These are phyloP conservation scores for Hiodon alosoides DNA, from an alignment of 2,113 vertebrate species.

Conservation along the genomic window DNA sequence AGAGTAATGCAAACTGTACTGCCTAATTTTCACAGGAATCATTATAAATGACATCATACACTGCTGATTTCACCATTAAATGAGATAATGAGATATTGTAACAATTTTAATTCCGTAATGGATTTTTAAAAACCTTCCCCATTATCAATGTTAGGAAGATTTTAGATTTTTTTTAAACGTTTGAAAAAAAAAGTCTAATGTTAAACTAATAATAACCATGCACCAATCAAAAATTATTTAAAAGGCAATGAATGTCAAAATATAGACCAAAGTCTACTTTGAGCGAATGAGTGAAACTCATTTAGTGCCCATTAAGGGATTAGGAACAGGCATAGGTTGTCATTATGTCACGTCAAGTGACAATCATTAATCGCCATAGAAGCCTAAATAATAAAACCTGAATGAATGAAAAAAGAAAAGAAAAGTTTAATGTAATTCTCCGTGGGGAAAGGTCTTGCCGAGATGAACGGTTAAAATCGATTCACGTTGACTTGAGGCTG, in stretches of 20 bases:
- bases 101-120: slow-evolving; percentile 9
- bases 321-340: slow-evolving; percentile 37
- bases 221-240: neutral
- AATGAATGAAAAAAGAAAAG: neutral
- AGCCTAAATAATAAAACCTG: slow-evolving; percentile 40
- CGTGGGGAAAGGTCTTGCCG: slow-evolving; percentile 19
- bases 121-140: neutral
- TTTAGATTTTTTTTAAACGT: neutral
- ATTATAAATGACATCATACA: slow-evolving; percentile 8
- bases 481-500: slow-evolving; percentile 12
- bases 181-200: neutral
- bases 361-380: slow-evolving; percentile 51
- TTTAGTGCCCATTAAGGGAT: slow-evolving; percentile 46
- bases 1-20: neutral
- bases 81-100: slow-evolving; percentile 3
- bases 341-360: slow-evolving; percentile 47
- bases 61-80: neutral
- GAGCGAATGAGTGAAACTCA: slow-evolving; percentile 38
- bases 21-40: slow-evolving; percentile 10
- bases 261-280: neutral
- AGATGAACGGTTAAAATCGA: slow-evolving; percentile 36
- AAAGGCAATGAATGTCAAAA: neutral
- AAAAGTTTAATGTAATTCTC: slow-evolving; percentile 29
- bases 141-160: neutral
- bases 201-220: neutral